A percentile compares a stretch with the other conserved stretches of the same genome.
Conservation (phyloP, 2,113 vertebrate genomes). For the Procapra przewalskii region DNA sequence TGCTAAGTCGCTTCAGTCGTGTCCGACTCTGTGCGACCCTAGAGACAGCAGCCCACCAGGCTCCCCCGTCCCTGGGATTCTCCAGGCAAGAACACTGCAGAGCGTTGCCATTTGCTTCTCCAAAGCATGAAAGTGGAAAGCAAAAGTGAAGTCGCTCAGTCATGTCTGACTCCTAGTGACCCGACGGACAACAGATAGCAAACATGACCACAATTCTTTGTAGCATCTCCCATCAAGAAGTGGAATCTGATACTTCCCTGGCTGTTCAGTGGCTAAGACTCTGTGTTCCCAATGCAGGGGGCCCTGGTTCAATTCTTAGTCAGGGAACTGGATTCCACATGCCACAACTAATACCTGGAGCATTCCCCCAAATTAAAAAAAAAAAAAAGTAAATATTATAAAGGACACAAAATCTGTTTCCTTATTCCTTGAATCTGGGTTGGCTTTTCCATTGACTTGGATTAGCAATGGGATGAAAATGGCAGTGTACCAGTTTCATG, state of each 20-base stretch:
- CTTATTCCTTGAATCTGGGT: not conserved
- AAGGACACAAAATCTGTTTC: not conserved
- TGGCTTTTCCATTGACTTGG: not conserved
- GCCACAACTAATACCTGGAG: not conserved
- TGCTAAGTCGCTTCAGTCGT: too few relatives aligned
- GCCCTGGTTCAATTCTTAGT: not conserved
- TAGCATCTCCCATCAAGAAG: not conserved
- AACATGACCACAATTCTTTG: not conserved
- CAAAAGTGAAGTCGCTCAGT: too few relatives aligned
- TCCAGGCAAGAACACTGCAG: too few relatives aligned
- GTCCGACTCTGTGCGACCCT: too few relatives aligned
- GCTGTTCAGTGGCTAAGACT: not conserved
- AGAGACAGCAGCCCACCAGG: too few relatives aligned
- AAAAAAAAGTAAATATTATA: not conserved
- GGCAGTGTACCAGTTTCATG: not conserved
- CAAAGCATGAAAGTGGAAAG: too few relatives aligned
- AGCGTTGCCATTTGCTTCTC: too few relatives aligned
- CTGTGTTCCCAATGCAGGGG: not conserved
- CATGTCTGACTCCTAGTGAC: too few relatives aligned
- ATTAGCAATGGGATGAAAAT: not conserved
- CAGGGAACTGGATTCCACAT: not conserved
- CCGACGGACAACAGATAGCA: not conserved
- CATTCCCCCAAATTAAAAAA: not conserved
- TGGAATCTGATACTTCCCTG: not conserved
- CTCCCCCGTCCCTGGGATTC: too few relatives aligned